Evolutionary conservation across 2,888 invertebrate genomes (phyloP).

Genomic region (Pherbina coryleti): DNA sequence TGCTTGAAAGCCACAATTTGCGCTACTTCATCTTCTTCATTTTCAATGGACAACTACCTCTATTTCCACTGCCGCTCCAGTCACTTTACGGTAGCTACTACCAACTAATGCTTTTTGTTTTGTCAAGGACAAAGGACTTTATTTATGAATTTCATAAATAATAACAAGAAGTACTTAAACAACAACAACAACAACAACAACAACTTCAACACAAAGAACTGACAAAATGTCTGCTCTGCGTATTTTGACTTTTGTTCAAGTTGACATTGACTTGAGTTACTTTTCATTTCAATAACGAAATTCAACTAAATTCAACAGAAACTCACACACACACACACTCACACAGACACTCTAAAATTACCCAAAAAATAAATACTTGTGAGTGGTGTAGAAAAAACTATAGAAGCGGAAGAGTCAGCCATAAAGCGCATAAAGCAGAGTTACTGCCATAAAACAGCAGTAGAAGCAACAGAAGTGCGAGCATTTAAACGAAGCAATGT

Average conservation of each 20-base stretch:
- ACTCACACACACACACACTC: slow-evolving; percentile 1
- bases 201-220: neutral
- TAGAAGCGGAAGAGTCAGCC: too few relatives aligned
- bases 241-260: slow-evolving; percentile 24
- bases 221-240: slow-evolving; percentile 8
- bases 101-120: neutral
- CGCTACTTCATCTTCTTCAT: neutral
- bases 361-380: neutral
- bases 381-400: too few relatives aligned
- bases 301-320: slow-evolving; percentile 8
- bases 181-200: neutral
- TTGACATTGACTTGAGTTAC: slow-evolving; percentile 32
- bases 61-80: neutral
- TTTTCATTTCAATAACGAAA: slow-evolving; percentile 32
- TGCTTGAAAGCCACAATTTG: slow-evolving; percentile 14
- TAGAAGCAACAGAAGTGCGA: neutral
- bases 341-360: slow-evolving; percentile 2
- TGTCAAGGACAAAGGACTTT: neutral
- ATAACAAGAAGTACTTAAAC: neutral
- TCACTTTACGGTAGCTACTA: neutral
- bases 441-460: too few relatives aligned
- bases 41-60: neutral
- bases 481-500: too few relatives aligned
- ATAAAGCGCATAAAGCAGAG: too few relatives aligned
- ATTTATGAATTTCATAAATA: slow-evolving; percentile 39